Base-by-base conservation (phyloP, 1,140 invertebrate species). In the Heliothis subflexa region DNA sequence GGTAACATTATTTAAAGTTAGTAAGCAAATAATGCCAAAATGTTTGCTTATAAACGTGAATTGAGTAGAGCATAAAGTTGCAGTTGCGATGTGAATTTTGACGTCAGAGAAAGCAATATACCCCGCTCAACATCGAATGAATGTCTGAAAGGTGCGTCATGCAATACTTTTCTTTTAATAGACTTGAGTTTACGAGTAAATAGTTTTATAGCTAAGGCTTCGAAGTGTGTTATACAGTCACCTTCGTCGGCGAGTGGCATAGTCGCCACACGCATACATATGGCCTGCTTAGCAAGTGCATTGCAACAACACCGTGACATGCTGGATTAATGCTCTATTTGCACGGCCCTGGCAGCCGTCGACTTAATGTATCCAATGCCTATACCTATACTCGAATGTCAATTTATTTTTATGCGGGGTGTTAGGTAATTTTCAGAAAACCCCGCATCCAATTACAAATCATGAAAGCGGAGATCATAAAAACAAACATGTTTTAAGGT, bases 261-360 rank as follows among this genome's bases (percentile, higher is more conserved):
- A 79, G 79, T 50, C 85, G 81, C 68, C 83, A n/a, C 55, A 47
- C 82, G 90, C 88, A 91, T 91, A 91, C 86, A 86, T 87, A 90
- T 84, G 64, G 62, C 83, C 72, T 81, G 78, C 71, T 90, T 89
- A 88, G 70, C 82, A 79, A 89, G 77, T 90, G 88, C 88, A 88
- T 85, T 86, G 88, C 87, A 78, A 88, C 85, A 85, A 74, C 77
- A 79, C 76, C 86, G 83, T 85, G 83, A 87, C 78, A 83, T 71
- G 83, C 66, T 64, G 55, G 64, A 86, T 81, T 86, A 82, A 83
- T 85, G 77, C 77, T 80, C 71, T 81, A 88, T 89, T 85, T 84
- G 85, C 82, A 83, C 82, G 73, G 74, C 74, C 80, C 74, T 76
- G 81, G 74, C 81, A 79, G 57, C 55, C 54, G 54, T 64, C 61